Base-by-base conservation (phyloP, 2,888 invertebrate genomes). In the Philereme vetulata region DNA sequence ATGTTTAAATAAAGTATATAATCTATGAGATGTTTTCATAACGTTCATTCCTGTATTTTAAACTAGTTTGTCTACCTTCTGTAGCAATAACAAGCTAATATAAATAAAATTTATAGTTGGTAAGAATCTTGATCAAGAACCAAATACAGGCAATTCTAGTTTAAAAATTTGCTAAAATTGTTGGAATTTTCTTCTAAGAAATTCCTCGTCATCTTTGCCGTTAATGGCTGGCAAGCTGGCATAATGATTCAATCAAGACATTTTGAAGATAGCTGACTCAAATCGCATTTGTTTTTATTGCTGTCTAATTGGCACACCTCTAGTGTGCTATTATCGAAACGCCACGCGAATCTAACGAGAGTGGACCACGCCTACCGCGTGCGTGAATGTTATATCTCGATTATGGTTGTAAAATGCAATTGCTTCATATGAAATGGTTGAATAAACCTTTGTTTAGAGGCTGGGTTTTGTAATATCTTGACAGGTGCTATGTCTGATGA, bases 231-330 rank as follows among this genome's bases (percentile, higher is more conserved):
- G 43, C 51, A 44, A 48, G 32, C 46, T 32, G 35, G 43, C 51
- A 44, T 62, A 62, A 62, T 58, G 58, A 59, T 55, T 58, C 58
- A 58, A 58, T 62, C 57, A 58, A 62, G 58, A 52, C 55, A 62
- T 62, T 58, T 62, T 35, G 60, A 55, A 57, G 54, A 55, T 55
- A 9, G 33, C 45, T 56, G 50, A 60, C 34, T 50, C 35, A 4
- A 54, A 54, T 54, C 47, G 50, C 36, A 51, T 46, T 45, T 43
- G 46, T 48, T 60, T 56, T 55, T 55, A 54, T n/a, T 9, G 34
- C 45, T 44, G 35, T 9, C 44, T 55, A 63, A 58, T 61, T 59
- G 35, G 47, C 21, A 51, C 36, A 59, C 32, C n/a, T n/a, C n/a
- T 48, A 47, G 53, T 65, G 52, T 67, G 56, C 48, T 56, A 59